Evolutionary conservation across 2,797 vertebrate genomes (phyloP), one percentile per base, ranked within the genome.

Genomic region (Phoeniculus purpureus): DNA sequence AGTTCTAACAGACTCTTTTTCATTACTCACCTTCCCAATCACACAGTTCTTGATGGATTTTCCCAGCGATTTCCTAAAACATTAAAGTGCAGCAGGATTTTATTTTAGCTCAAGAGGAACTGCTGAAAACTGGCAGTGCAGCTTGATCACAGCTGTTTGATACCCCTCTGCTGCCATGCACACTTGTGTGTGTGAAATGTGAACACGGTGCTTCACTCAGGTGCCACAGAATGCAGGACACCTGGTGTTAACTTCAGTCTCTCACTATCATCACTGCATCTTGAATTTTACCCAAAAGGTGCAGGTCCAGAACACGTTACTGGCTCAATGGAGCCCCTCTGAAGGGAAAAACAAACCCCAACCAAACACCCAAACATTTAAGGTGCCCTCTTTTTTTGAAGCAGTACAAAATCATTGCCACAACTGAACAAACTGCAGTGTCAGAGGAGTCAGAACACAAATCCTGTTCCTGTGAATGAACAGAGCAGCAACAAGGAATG

Each of bases 181-280:
- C 16, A 9, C 2, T 34, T 27, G 23, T 47, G 47, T 2, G 6
- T 5, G 10, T 26, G 12, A 43, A 60, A 79, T 0, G 2, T 2
- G 26, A 67, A 45, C n/a, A 17, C 0, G 14, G 74, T 37, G 18
- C 20, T 19, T 73, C 17, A 22, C 11, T 74, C 25, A 0, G 11
- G 5, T 2, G 12, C 29, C 79, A 71, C 31, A n/a, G 29, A 91
- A 65, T 5, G 27, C 59, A 55, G 40, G 20, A 50, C 37, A 37
- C 43, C 48, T 31, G 34, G 48, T 15, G 22, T 47, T 70, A 66
- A 32, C 7, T 15, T 80, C 67, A 37, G 43, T 55, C 15, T 85
- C 27, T 37, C 13, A 45, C 4, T 45, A 58, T 23, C 7, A 29
- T n/a, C 2, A 4, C 29, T 0, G 0, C 17, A 61, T 11, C 59